These are phyloP conservation scores for Pegea sp. DNA, from an alignment of 23 tunicate species.

Conservation along the genomic window DNA sequence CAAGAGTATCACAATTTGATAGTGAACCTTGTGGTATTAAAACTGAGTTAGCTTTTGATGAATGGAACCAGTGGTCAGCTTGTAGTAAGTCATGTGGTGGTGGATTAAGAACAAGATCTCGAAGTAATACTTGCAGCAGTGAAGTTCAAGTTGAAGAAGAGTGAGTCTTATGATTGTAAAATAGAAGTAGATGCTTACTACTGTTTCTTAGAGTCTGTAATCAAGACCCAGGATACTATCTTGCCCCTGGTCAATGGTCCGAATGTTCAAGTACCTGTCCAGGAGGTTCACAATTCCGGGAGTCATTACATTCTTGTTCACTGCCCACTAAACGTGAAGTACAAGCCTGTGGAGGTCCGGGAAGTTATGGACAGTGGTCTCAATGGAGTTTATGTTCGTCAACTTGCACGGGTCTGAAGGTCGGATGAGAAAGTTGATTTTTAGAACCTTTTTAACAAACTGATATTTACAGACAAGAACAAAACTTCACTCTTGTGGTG, in stretches of 20 bases:
- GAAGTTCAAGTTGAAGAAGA: constrained; percentile 14
- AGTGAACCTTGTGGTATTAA: constrained; percentile 16
- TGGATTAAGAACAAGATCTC: constrained; percentile 18
- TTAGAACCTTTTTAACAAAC: too few relatives aligned
- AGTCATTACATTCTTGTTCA: constrained; percentile 15
- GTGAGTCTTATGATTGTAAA: constrained; percentile 9
- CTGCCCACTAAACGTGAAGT: constrained; percentile 13
- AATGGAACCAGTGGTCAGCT: constrained; percentile 37
- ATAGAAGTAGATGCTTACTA: constrained; percentile 5
- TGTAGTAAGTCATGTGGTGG: constrained; percentile 67
- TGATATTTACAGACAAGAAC: constrained; percentile 23
- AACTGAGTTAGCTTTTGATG: too few relatives aligned
- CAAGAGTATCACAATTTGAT: constrained; percentile 16
- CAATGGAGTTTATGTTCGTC: constrained; percentile 1
- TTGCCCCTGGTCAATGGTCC: constrained; percentile 9
- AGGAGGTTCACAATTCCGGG: constrained; percentile 12
- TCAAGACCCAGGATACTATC: constrained; percentile 16
- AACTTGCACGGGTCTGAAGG: not conserved
- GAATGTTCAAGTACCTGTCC: constrained; percentile 23
- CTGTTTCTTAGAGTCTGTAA: constrained; percentile 9
- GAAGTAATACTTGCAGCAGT: constrained; percentile 35
- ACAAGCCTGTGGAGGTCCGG: constrained; percentile 12
- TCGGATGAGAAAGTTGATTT: too few relatives aligned
- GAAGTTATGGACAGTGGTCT: constrained; percentile 3
- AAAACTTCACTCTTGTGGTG: constrained; percentile 43